Evolutionary conservation across 2,113 vertebrate genomes (phyloP).

Genomic region (Callipepla squamata): DNA sequence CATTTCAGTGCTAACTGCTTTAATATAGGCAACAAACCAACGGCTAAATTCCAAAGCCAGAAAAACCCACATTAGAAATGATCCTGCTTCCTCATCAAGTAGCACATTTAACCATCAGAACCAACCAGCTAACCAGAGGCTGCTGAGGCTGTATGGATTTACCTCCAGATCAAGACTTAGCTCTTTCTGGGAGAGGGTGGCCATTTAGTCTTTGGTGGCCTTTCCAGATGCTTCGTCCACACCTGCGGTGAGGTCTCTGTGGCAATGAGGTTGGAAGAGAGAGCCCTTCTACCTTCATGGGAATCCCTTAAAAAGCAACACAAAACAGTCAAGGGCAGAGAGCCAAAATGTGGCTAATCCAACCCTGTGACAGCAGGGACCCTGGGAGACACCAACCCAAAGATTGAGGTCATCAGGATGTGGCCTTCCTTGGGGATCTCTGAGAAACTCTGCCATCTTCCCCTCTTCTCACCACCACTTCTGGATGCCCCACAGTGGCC

Average conservation of each 20-base stretch:
- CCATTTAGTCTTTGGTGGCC: neutral
- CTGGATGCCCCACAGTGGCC: neutral
- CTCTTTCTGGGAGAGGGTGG: conserved; percentile 15
- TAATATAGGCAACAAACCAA: conserved; percentile 39
- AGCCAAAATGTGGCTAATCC: too few relatives aligned
- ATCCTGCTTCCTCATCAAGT: conserved; percentile 28
- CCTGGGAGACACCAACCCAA: too few relatives aligned
- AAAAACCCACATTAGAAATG: conserved; percentile 49
- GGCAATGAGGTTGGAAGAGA: neutral
- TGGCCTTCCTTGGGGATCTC: too few relatives aligned
- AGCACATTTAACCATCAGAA: conserved; percentile 29
- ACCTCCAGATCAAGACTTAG: conserved; percentile 30
- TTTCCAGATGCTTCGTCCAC: neutral
- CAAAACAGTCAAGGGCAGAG: too few relatives aligned
- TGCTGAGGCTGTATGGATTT: neutral
- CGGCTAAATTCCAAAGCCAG: conserved; percentile 53
- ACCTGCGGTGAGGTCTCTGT: neutral
- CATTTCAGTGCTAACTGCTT: conserved; percentile 34
- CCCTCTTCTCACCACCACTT: neutral
- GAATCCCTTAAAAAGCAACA: too few relatives aligned
- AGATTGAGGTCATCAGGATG: too few relatives aligned
- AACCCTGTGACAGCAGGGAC: too few relatives aligned
- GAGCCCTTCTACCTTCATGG: too few relatives aligned
- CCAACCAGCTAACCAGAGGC: neutral
- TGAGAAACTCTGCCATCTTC: neutral